Conservation (phyloP, 1,140 invertebrate species). For the Pseudomyrmex flavicornis region DNA sequence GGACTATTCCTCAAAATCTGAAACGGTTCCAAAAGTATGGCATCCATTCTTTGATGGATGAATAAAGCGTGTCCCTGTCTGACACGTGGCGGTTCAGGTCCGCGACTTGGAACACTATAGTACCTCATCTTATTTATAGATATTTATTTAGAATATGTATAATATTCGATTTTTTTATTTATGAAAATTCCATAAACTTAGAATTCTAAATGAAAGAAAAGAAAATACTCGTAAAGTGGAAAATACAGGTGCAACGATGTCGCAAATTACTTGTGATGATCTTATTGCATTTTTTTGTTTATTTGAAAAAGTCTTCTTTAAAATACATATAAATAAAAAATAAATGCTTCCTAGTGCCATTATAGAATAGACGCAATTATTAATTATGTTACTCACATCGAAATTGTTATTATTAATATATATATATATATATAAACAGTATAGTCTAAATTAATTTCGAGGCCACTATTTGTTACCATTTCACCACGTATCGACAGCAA, state of each 20-base stretch:
- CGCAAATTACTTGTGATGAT: conserved; percentile 15
- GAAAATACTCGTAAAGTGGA: background rate
- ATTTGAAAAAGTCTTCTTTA: conserved; percentile 75
- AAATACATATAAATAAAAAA: conserved; percentile 81
- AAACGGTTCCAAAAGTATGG: too few species aligned
- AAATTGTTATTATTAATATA: conserved; percentile 47
- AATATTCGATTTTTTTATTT: too few species aligned
- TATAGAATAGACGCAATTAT: conserved; percentile 71
- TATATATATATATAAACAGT: conserved; percentile 36
- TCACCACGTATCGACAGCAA: conserved; percentile 62
- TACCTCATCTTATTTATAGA: background rate
- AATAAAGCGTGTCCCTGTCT: background rate
- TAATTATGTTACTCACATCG: conserved; percentile 59
- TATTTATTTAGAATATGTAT: too few species aligned
- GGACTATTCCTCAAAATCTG: too few species aligned
- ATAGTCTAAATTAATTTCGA: conserved; percentile 61
- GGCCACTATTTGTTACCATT: conserved; percentile 50
- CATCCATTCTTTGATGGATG: background rate
- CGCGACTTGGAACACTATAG: background rate
- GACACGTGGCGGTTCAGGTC: conserved; percentile 17
- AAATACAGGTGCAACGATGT: background rate
- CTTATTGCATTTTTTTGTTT: conserved; percentile 61
- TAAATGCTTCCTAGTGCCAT: conserved; percentile 76
- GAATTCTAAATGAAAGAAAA: background rate
- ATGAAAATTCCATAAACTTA: too few species aligned